A percentile compares a stretch with the other conserved stretches of the same genome.
phyloP scores from a whole-genome alignment of 2,113 vertebrate species.

The Brachypodius melanocephalos region DNA sequence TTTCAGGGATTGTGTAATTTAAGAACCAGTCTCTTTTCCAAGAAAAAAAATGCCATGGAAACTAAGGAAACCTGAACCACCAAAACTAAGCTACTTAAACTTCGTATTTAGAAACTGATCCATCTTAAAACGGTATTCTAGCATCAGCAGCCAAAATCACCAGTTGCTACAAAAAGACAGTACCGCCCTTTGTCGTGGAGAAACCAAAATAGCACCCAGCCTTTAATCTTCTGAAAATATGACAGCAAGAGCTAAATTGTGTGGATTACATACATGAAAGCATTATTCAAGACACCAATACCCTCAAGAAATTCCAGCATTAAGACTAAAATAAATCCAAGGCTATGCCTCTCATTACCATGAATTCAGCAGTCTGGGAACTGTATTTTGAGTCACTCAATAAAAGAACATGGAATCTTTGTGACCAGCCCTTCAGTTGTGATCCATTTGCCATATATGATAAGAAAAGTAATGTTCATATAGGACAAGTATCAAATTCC shows the following conservation, averaged over 20 bases:
- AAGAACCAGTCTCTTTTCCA: constrained; percentile 6
- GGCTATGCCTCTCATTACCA: not conserved
- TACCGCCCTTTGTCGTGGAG: not conserved
- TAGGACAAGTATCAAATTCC: not conserved
- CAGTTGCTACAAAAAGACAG: constrained; percentile 29
- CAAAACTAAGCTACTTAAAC: constrained; percentile 43
- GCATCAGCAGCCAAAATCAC: not conserved
- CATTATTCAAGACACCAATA: not conserved
- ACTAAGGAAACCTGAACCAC: constrained; percentile 29
- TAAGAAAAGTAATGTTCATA: not conserved
- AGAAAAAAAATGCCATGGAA: constrained; percentile 18
- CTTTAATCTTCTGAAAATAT: constrained; percentile 54
- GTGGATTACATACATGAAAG: not conserved
- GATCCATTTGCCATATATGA: not conserved
- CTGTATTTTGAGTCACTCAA: not conserved
- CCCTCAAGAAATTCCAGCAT: not conserved
- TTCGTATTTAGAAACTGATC: constrained; percentile 50
- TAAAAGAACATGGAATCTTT: not conserved
- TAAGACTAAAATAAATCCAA: not conserved
- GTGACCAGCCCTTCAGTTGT: not conserved
- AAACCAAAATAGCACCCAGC: constrained; percentile 12
- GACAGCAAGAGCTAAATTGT: constrained; percentile 28
- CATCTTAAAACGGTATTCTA: constrained; percentile 20
- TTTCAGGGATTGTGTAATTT: constrained; percentile 38
- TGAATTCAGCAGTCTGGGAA: not conserved